Base-by-base conservation (phyloP, 2,113 vertebrate species). In the Ophiodon elongatus region DNA sequence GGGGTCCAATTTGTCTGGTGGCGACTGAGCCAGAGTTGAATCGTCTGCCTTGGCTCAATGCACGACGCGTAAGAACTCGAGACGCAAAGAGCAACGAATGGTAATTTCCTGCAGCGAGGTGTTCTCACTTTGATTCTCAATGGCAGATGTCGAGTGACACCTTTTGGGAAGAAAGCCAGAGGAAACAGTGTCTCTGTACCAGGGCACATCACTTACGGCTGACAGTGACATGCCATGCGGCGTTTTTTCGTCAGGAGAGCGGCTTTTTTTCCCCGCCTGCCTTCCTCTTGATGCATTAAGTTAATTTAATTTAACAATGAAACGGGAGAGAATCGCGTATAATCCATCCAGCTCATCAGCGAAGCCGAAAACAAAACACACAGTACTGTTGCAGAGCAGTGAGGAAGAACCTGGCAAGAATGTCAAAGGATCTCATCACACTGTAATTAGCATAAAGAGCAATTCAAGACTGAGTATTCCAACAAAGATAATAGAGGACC, bases 101-200 rank as follows among this genome's bases (percentile, higher is more conserved):
- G 54, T 57, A 17, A 76, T 67, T 79, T 67, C 39, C 33, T 60
- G 68, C 52, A 78, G 73, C 45, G 43, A 83, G 54, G 80, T 67
- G 81, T 75, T 85, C 74, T 59, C 62, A 8, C 78, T 91, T 82
- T 86, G 84, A 85, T 88, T 83, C 66, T 67, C 74, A 4, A n/a
- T 54, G 76, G 69, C 86, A 90, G 86, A 90, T 86, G 82, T 52
- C 45, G 82, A 89, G 83, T 85, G 89, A 86, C 74, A 91, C 52
- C 27, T 81, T 84, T 84, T 29, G 65, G 86, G 79, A 82, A 59
- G 67, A 80, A 78, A 85, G 83, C 50, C 83, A 82, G 45, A 71
- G 14, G 70, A 76, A 75, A 70, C 50, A 14, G 74, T 47, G 73
- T 76, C 72, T 81, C 11, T 63, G 57, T 35, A 69, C 72, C 13